Base-by-base conservation (phyloP, 1,140 invertebrate genomes). In the Maconellicoccus hirsutus region DNA sequence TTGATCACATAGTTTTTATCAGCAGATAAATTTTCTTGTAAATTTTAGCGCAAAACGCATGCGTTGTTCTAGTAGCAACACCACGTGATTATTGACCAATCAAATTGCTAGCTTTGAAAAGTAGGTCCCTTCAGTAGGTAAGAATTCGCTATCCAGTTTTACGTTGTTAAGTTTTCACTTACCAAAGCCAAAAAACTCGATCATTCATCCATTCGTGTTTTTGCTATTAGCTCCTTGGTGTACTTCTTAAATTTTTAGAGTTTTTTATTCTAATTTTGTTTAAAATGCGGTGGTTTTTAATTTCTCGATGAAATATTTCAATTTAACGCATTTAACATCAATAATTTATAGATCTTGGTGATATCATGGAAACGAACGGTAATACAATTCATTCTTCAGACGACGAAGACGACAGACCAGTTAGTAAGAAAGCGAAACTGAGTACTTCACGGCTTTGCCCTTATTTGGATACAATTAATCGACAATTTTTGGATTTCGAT, bases 401-500 rank as follows among this genome's bases (percentile, higher is more conserved):
- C 52, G 69, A 70, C 26, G 69, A 70, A 70, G 70, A 70, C 52
- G 38, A 33, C 12, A 74, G 69, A 71, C 70, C 69, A 16, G 72
- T 70, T 16, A 74, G 71, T 70, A 59, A 74, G 4, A 76, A 79
- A 71, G 75, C 74, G 21, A 80, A 19, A 19, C 27, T 66, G 12
- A 39, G 25, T 22, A 52, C 12, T 4, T 52, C 80, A 66, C 78
- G 83, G 29, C 71, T 83, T 26, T 98, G 96, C 79, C 96, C 96
- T 1, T 98, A 98, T 79, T 81, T 98, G 73, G 96, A 98, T 77
- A 97, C 95, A 19, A 98, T 98, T 61, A 97, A 98, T 80, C 85
- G 95, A 69, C 93, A 96, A 78, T 88, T 98, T 74, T 81, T 99
- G 69, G 98, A 99, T 82, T 99, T 99, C 85, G 98, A 99, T 83